Percentiles rank a stretch among this genome's conserved stretches.
phyloP scores from a whole-genome alignment of 2,797 vertebrate genomes.

The Lutjanus campechanus region DNA sequence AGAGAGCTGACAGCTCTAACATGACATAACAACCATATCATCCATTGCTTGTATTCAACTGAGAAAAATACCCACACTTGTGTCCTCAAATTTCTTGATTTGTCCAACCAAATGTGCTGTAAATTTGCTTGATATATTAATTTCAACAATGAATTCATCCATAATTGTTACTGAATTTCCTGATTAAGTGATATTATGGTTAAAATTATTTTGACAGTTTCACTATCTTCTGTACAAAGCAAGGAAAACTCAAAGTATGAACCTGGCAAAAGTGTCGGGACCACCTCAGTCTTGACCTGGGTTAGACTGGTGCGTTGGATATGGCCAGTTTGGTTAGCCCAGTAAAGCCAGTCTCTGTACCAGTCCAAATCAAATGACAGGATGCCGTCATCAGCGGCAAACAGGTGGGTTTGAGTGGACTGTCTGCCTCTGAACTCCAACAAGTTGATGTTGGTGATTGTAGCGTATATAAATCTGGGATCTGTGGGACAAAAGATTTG shows the following conservation, averaged over 20 bases:
- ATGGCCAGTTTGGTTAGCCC: conserved; percentile 86
- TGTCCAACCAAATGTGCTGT: not conserved
- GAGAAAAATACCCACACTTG: not conserved
- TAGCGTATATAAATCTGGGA: conserved; percentile 85
- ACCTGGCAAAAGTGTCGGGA: conserved; percentile 87
- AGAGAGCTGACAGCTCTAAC: not conserved
- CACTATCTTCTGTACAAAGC: not conserved
- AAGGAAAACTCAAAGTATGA: not conserved
- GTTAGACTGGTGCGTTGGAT: conserved; percentile 80
- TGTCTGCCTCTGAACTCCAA: conserved; percentile 82
- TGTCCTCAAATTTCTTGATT: not conserved
- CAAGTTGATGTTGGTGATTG: conserved; percentile 73
- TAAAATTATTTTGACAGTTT: not conserved
- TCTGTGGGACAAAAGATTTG: conserved; percentile 68
- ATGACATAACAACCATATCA: not conserved
- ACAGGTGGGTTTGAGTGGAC: conserved; percentile 70
- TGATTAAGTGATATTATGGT: not conserved
- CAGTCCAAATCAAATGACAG: conserved; percentile 91
- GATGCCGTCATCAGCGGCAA: conserved; percentile 78
- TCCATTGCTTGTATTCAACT: no score
- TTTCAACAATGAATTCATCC: no score
- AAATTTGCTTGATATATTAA: no score
- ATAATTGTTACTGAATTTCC: no score
- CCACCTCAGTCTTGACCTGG: conserved; percentile 72
- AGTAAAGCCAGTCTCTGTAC: conserved; percentile 88